Evolutionary conservation across 2,113 vertebrate genomes (phyloP), one percentile per base, ranked within the genome.

Genomic region (Macroglossus sobrinus): DNA sequence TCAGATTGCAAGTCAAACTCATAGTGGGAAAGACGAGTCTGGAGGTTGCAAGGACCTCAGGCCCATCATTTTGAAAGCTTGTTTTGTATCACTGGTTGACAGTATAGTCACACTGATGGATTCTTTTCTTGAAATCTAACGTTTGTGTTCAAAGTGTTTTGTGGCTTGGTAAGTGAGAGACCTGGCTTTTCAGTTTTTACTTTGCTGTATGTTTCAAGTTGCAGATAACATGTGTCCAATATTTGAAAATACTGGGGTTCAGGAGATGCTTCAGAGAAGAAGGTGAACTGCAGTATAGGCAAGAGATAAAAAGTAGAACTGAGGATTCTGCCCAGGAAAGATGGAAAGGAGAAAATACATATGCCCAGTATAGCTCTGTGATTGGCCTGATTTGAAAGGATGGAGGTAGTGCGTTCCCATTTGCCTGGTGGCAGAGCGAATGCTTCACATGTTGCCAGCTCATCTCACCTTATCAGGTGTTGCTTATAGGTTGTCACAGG

Each of bases 1-100:
- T 50, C 2, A 19, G 5, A 4, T n/a, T 18, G 26, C 21, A 33
- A 6, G 1, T n/a, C 68, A 2, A 1, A n/a, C 30, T 28, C 9
- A 3, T 16, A 8, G 50, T n/a, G 45, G 64, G 53, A 55, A 19
- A 59, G n/a, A 22, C 3, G 7, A 9, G 2, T 30, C 1, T 55
- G 61, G 26, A 69, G 15, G 15, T 9, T 33, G 14, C 26, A 28
- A 28, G 50, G 78, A 28, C 59, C 13, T 21, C 5, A 4, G 40
- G 22, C 38, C 21, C 12, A 6, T 55, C 11, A 3, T 16, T 24
- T 30, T 11, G n/a, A 45, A 72, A 57, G 72, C 18, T 68, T 14
- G 15, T 45, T 85, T 33, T 80, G 43, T 40, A 5, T 28, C 8
- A 0, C 4, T 59, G 64, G 45, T 22, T 2, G 12, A 22, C 15